A percentile compares a stretch with the other conserved stretches of the same genome.
These are phyloP conservation scores for Dermatemys mawii DNA, from an alignment of 2,113 vertebrate species.

Conservation along the genomic window DNA sequence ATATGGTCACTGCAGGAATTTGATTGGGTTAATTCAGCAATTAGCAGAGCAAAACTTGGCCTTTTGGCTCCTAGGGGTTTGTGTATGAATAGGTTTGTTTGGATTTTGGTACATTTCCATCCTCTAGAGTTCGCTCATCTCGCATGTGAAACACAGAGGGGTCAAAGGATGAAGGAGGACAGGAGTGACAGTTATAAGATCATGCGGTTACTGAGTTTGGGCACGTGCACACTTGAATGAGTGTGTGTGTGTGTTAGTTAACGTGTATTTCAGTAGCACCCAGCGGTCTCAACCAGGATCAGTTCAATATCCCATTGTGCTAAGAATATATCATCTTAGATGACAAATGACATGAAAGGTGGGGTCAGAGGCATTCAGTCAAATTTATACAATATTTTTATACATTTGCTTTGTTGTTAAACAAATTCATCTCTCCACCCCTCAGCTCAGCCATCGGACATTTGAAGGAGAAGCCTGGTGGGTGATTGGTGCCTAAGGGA, in stretches of 20 bases:
- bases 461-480: not conserved
- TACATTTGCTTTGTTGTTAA: accelerated
- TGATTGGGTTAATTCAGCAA: not conserved
- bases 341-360: not conserved
- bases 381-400: not conserved
- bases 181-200: not conserved
- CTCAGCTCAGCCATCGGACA: not conserved
- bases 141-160: accelerated
- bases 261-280: not conserved
- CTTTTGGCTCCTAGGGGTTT: not conserved
- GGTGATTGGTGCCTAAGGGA: not conserved
- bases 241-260: accelerated
- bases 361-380: not conserved
- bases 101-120: not conserved
- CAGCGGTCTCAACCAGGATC: not conserved
- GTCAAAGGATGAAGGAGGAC: not conserved
- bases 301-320: not conserved
- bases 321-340: not conserved
- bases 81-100: accelerated
- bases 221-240: accelerated
- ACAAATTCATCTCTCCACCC: not conserved
- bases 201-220: accelerated
- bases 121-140: not conserved
- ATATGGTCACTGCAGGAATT: not conserved
- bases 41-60: not conserved